Percentiles rank a stretch among this genome's conserved stretches.
These are phyloP conservation scores for Sciaenops ocellatus DNA, from an alignment of 2,797 vertebrate genomes.

Conservation along the genomic window DNA sequence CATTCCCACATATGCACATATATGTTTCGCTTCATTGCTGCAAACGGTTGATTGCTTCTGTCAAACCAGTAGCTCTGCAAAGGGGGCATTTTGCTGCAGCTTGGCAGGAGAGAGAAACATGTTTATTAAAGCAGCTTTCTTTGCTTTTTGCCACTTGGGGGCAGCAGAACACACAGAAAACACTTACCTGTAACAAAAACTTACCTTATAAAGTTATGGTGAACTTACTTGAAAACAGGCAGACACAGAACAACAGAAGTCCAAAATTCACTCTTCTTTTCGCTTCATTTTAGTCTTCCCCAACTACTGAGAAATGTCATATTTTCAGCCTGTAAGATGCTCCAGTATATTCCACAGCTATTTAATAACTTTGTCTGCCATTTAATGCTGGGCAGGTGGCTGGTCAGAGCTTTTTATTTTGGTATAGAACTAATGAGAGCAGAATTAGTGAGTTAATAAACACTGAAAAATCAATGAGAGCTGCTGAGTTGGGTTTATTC, in stretches of 20 bases:
- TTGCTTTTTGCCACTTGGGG: neutral
- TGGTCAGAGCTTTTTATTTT: neutral
- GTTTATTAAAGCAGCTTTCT: neutral
- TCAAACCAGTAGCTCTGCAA: neutral
- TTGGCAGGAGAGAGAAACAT: neutral
- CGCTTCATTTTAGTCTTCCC: neutral
- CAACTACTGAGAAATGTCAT: neutral
- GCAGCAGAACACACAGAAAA: neutral
- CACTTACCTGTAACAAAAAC: neutral
- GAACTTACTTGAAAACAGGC: neutral
- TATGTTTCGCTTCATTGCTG: neutral
- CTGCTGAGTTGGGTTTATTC: too few relatives aligned
- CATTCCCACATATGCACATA: neutral
- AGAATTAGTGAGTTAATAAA: neutral
- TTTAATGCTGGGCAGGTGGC: neutral
- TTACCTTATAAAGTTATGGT: too few relatives aligned
- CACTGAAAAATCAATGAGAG: neutral
- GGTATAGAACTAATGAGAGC: neutral
- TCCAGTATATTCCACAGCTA: neutral
- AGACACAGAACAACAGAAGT: neutral
- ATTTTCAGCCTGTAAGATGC: neutral
- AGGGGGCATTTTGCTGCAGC: neutral
- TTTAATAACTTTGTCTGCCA: neutral
- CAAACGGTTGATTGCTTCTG: slow-evolving; percentile 10
- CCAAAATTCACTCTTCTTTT: neutral